A percentile compares a stretch with the other conserved stretches of the same genome.
Evolutionary conservation across 2,113 vertebrate species (phyloP).

Genomic region (Triplophysa rosa): DNA sequence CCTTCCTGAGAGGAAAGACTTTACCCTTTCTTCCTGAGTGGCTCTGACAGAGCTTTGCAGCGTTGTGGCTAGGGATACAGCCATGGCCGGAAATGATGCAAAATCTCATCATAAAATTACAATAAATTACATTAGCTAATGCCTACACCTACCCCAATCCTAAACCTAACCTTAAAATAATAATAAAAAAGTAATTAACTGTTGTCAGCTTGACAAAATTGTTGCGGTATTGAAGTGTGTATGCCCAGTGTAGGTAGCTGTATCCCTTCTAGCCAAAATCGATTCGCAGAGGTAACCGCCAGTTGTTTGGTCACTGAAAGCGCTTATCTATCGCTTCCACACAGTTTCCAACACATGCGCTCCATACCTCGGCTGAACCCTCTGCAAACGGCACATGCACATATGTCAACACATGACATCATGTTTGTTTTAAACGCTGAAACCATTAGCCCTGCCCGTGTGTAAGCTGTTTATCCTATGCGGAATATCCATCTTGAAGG

Average conservation of each 20-base stretch:
- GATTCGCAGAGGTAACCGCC: neutral
- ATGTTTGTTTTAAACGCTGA: slow-evolving; percentile 24
- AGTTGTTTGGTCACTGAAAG: slow-evolving; percentile 7
- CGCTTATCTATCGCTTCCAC: slow-evolving; percentile 8
- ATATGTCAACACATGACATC: slow-evolving; percentile 20
- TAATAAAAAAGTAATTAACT: too few species aligned
- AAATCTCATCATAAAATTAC: too few species aligned
- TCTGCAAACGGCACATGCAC: slow-evolving; percentile 1
- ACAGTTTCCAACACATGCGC: slow-evolving; percentile 20
- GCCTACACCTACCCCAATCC: too few species aligned
- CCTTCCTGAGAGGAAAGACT: slow-evolving; percentile 58
- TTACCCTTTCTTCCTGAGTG: slow-evolving; percentile 35
- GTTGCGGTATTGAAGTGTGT: too few species aligned
- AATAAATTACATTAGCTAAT: too few species aligned
- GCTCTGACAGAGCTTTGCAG: neutral
- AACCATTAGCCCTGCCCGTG: slow-evolving; percentile 16
- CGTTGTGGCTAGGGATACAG: too few species aligned
- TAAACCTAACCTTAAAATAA: too few species aligned
- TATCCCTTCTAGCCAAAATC: too few species aligned
- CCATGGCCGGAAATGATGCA: too few species aligned
- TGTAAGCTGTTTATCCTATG: slow-evolving; percentile 41
- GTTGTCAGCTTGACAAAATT: too few species aligned
- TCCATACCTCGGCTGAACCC: slow-evolving; percentile 44
- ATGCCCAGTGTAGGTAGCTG: too few species aligned
- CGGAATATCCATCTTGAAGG: slow-evolving; percentile 49